These are phyloP conservation scores for Amphipyra berbera DNA, from an alignment of 2,888 invertebrate genomes.

Conservation along the genomic window DNA sequence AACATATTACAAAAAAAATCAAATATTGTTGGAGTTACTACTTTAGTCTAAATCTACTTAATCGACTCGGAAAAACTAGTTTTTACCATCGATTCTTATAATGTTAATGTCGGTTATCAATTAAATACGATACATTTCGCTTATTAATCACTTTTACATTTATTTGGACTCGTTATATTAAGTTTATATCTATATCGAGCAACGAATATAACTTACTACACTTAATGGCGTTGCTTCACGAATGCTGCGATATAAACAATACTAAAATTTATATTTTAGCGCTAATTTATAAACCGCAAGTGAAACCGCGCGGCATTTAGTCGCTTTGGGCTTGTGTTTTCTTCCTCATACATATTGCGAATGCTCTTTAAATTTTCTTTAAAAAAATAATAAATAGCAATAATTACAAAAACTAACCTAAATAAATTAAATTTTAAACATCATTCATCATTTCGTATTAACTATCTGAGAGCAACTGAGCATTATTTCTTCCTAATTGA, in stretches of 20 bases:
- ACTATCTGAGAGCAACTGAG: constrained; percentile 40
- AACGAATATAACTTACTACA: constrained; percentile 63
- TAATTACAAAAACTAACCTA: constrained; percentile 54
- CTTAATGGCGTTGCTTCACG: constrained; percentile 70
- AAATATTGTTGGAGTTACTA: constrained; percentile 42
- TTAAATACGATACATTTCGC: constrained; percentile 47
- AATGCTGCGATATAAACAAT: constrained; percentile 31
- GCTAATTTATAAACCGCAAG: constrained; percentile 21
- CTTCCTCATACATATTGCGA: constrained; percentile 19
- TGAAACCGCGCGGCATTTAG: constrained; percentile 51
- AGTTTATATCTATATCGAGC: constrained; percentile 54
- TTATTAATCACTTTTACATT: constrained; percentile 53
- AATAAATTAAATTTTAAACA: constrained; percentile 50
- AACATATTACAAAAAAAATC: constrained; percentile 35
- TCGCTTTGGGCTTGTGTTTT: constrained; percentile 19
- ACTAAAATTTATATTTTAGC: constrained; percentile 36
- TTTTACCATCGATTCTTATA: constrained; percentile 24
- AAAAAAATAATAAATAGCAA: constrained; percentile 56
- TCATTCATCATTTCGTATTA: constrained; percentile 14
- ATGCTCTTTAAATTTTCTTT: constrained; percentile 39
- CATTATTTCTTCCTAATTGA: constrained; percentile 47
- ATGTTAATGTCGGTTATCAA: constrained; percentile 42
- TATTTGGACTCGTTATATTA: constrained; percentile 57
- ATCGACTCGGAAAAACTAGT: constrained; percentile 49
- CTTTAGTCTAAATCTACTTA: constrained; percentile 56